Evolutionary conservation across 2,888 invertebrate genomes (phyloP).

Genomic region (Horisme vitalbata): DNA sequence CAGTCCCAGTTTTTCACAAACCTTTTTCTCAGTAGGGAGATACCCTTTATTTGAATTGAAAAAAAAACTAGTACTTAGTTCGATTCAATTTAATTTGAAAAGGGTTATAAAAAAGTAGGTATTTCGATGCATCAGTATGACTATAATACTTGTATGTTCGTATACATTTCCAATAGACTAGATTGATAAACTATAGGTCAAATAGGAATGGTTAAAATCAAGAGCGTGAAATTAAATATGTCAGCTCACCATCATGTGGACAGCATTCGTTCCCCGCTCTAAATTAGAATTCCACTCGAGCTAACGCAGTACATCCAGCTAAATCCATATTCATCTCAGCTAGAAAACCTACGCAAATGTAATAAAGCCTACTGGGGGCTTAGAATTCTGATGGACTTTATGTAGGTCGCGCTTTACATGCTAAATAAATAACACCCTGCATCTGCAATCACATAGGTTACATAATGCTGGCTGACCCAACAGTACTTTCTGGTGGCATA

Average conservation of each 20-base stretch:
- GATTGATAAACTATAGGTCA: constrained; percentile 16
- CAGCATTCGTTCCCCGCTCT: constrained; percentile 24
- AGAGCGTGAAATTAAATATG: constrained; percentile 35
- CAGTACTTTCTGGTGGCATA: too few relatives aligned
- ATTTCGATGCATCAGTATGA: neutral
- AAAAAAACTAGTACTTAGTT: constrained; percentile 10
- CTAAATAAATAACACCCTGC: too few relatives aligned
- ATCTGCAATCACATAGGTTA: too few relatives aligned
- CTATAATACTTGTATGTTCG: neutral
- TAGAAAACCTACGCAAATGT: constrained; percentile 47
- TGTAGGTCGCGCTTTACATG: constrained; percentile 31
- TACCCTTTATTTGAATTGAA: constrained; percentile 11
- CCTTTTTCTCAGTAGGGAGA: constrained; percentile 5
- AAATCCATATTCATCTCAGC: constrained; percentile 51
- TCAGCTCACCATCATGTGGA: constrained; percentile 27
- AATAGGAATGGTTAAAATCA: constrained; percentile 21
- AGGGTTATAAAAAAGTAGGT: neutral
- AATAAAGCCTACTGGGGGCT: constrained; percentile 42
- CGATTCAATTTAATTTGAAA: constrained; percentile 11
- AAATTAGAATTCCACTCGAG: constrained; percentile 35
- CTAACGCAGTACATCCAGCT: constrained; percentile 33
- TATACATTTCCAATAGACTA: neutral
- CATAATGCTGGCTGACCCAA: too few relatives aligned
- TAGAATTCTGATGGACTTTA: constrained; percentile 46
- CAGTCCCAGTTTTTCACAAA: constrained; percentile 10